Evolutionary conservation across 2,797 vertebrate species (phyloP).

Genomic region (Coregonus suidteri): DNA sequence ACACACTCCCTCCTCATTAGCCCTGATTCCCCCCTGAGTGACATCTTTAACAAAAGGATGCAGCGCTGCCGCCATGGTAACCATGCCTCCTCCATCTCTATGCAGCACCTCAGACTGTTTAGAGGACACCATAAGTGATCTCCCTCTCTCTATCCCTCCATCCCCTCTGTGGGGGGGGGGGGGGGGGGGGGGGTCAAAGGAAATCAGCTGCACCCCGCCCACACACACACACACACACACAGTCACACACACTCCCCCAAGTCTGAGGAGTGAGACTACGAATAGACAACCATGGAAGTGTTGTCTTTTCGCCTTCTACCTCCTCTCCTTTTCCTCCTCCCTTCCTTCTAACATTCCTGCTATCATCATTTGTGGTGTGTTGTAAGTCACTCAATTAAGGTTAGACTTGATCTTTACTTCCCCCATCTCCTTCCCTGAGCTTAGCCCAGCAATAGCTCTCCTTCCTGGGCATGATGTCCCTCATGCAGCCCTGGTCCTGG

Average conservation of each 20-base stretch:
- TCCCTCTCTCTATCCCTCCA: constrained; percentile 6
- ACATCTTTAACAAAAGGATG: constrained; percentile 80
- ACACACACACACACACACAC: constrained; percentile 19
- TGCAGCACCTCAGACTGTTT: constrained; percentile 66
- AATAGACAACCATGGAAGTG: constrained; percentile 72
- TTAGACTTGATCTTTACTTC: neutral
- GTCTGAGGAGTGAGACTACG: constrained; percentile 70
- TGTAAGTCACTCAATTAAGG: neutral
- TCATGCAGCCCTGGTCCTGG: constrained; percentile 2
- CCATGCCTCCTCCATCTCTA: constrained; percentile 74
- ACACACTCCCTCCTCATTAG: constrained; percentile 77
- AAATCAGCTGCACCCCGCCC: constrained; percentile 75
- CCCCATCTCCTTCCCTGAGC: neutral
- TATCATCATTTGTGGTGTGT: neutral
- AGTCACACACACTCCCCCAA: constrained; percentile 38
- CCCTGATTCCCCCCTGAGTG: constrained; percentile 78
- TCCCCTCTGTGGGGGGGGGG: constrained; percentile 30
- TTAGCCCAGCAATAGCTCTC: neutral
- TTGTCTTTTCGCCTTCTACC: constrained; percentile 55
- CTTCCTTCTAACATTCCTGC: neutral
- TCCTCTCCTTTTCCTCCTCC: constrained; percentile 35
- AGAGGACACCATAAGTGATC: constrained; percentile 65
- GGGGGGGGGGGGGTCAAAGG: constrained; percentile 64
- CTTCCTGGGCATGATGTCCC: neutral
- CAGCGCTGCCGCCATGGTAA: constrained; percentile 78